phyloP scores from a whole-genome alignment of 1,140 invertebrate species.

The Grapholita molesta region DNA sequence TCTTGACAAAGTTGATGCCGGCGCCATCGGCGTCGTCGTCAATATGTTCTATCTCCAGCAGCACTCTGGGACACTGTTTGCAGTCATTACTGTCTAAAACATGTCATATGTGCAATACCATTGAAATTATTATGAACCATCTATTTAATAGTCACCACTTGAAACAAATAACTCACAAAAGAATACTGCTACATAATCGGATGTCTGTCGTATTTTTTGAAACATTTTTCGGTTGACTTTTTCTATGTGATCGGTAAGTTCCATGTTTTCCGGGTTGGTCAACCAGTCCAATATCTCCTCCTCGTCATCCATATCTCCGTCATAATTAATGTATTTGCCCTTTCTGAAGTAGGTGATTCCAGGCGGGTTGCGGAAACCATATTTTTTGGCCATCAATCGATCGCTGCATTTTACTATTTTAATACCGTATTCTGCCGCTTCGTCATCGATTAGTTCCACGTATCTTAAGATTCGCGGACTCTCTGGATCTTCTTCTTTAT shows the following conservation, averaged over 20 bases:
- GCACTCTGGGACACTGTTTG: slow-evolving; percentile 93
- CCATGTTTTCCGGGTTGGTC: slow-evolving; percentile 96
- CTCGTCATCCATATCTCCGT: slow-evolving; percentile 95
- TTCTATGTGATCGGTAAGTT: slow-evolving; percentile 95
- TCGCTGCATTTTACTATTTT: slow-evolving; percentile 95
- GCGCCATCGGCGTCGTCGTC: slow-evolving; percentile 95
- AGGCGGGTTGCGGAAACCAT: slow-evolving; percentile 92
- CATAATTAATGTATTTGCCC: slow-evolving; percentile 93
- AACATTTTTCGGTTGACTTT: slow-evolving; percentile 96
- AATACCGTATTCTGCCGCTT: slow-evolving; percentile 94
- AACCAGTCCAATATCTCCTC: slow-evolving; percentile 96
- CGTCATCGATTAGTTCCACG: slow-evolving; percentile 94
- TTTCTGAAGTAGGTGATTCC: slow-evolving; percentile 95
- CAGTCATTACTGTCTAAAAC: slow-evolving; percentile 94
- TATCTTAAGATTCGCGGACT: slow-evolving; percentile 88
- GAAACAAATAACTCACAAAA: slow-evolving; percentile 88
- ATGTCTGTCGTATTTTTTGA: slow-evolving; percentile 92
- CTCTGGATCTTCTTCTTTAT: slow-evolving; percentile 90
- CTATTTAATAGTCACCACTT: neutral
- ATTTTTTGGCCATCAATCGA: slow-evolving; percentile 95
- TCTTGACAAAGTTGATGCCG: slow-evolving; percentile 95
- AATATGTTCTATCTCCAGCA: slow-evolving; percentile 94
- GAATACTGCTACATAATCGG: slow-evolving; percentile 95
- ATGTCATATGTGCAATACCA: slow-evolving; percentile 72
- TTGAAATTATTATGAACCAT: slow-evolving; percentile 37